Evolutionary conservation across 2,888 invertebrate species (phyloP).

Genomic region (Cybosia mesomella): DNA sequence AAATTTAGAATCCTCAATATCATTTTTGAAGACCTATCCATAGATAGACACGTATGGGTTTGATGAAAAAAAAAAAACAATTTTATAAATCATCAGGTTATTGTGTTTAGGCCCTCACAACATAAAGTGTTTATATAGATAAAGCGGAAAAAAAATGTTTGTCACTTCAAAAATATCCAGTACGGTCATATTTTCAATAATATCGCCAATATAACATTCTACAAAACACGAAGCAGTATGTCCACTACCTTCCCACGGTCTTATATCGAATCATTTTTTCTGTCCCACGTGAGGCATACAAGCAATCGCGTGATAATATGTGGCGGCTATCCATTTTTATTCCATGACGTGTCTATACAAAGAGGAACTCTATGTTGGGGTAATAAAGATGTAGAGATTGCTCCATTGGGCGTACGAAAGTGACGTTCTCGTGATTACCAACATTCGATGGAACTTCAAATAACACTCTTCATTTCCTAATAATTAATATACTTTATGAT

Average conservation of each 20-base stretch:
- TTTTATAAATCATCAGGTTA: no score
- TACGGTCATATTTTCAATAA: constrained; percentile 9
- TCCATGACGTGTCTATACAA: constrained; percentile 36
- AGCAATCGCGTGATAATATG: constrained; percentile 66
- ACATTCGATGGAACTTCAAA: constrained; percentile 52
- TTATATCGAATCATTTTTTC: constrained; percentile 59
- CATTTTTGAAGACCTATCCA: no score
- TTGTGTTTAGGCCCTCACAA: background rate
- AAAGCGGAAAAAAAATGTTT: background rate
- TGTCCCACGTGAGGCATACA: constrained; percentile 54
- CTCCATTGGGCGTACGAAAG: constrained; percentile 49
- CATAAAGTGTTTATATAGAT: no score
- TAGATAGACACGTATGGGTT: no score
- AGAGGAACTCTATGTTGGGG: constrained; percentile 38
- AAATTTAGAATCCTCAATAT: no score
- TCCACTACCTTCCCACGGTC: constrained; percentile 61
- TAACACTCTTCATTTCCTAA: constrained; percentile 54
- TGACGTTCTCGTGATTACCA: constrained; percentile 51
- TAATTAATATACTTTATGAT: constrained; percentile 55
- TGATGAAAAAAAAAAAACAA: no score
- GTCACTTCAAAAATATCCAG: background rate
- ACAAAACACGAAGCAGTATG: constrained; percentile 33
- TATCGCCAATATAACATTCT: constrained; percentile 32
- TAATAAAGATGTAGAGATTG: constrained; percentile 32
- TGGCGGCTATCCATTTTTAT: constrained; percentile 58